These are phyloP conservation scores for Euura lappo DNA, from an alignment of 1,140 invertebrate genomes.

Conservation along the genomic window DNA sequence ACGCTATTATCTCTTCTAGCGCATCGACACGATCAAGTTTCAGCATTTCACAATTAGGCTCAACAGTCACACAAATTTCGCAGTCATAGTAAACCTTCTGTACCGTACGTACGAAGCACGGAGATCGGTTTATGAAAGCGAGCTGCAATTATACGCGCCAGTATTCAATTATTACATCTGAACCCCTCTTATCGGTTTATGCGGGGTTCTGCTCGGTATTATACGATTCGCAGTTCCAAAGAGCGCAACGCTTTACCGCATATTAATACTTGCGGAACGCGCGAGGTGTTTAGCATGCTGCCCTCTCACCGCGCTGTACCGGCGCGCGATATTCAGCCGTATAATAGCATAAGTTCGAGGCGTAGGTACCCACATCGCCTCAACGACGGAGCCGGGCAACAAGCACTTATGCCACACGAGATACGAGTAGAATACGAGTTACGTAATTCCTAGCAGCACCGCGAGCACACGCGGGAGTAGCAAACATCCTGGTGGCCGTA, in stretches of 20 bases:
- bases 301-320: constrained; percentile 9
- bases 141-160: no score
- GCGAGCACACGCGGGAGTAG: constrained; percentile 7
- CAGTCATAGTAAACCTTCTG: no score
- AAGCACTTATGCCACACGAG: constrained; percentile 10
- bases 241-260: constrained; percentile 17
- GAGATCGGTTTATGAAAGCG: no score
- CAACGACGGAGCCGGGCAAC: neutral
- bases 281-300: constrained; percentile 35
- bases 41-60: no score
- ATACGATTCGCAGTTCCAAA: neutral
- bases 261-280: constrained; percentile 39
- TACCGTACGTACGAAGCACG: no score
- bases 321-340: neutral
- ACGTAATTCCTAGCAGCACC: neutral
- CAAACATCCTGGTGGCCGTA: constrained; percentile 19
- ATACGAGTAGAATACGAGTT: neutral
- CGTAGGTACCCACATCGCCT: neutral
- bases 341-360: constrained; percentile 5
- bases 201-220: neutral
- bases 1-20: no score
- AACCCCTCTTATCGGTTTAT: no score
- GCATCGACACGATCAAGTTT: no score
- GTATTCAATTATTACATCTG: no score
- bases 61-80: no score